A percentile compares a stretch with the other conserved stretches of the same genome.
These are phyloP conservation scores for Lateolabrax maculatus DNA, from an alignment of 2,797 vertebrate species.

Conservation along the genomic window DNA sequence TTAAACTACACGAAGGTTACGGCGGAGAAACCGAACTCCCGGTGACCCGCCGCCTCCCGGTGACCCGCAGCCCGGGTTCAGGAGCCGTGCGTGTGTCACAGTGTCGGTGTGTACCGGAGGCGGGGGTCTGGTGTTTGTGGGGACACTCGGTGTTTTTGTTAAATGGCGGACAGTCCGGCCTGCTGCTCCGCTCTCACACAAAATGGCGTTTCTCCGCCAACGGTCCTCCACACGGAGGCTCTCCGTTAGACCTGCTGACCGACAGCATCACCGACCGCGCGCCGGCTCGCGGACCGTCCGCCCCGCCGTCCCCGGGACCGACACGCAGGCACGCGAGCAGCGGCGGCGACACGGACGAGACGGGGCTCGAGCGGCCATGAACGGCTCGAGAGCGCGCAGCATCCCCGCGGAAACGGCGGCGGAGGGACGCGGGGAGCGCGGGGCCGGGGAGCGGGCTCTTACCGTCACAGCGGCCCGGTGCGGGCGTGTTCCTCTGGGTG, in stretches of 20 bases:
- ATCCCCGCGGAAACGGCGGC: constrained; percentile 62
- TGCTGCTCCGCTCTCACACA: constrained; percentile 4
- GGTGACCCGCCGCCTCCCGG: too few relatives aligned
- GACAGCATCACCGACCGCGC: background rate
- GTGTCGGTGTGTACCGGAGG: background rate
- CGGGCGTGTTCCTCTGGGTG: constrained; percentile 35
- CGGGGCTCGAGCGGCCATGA: constrained; percentile 80
- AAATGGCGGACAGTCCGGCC: constrained; percentile 54
- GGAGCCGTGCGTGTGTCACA: too few relatives aligned
- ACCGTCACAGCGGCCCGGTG: constrained; percentile 70
- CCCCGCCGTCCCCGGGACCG: constrained; percentile 62
- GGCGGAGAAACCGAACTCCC: background rate
- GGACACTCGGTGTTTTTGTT: background rate
- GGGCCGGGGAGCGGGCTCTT: constrained; percentile 62
- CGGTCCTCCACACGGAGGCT: fast-evolving
- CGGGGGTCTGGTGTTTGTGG: background rate
- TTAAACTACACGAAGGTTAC: background rate
- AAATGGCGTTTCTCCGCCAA: constrained; percentile 50
- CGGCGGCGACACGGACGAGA: constrained; percentile 63
- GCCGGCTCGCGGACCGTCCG: constrained; percentile 22
- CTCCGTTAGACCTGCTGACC: background rate
- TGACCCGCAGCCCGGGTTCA: too few relatives aligned
- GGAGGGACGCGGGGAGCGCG: constrained; percentile 39
- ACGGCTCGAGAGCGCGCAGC: constrained; percentile 83
- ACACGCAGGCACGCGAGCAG: constrained; percentile 77